Percentiles rank a stretch among this genome's conserved stretches.
Evolutionary conservation across 2,797 vertebrate species (phyloP).

Genomic region (Cygnus olor): DNA sequence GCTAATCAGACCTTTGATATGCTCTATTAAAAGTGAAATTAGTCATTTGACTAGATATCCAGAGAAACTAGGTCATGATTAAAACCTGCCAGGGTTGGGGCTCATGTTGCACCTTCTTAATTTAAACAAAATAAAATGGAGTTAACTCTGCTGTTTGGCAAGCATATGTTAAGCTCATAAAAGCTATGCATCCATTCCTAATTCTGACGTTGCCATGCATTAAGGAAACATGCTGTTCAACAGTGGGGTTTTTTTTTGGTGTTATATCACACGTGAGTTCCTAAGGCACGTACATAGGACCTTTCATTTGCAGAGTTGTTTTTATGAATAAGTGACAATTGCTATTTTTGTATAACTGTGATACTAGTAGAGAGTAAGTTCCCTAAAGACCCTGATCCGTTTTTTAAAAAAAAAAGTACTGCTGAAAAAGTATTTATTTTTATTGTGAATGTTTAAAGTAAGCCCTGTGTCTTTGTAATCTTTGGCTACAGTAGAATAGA

Average conservation of each 20-base stretch:
- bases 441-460: background rate
- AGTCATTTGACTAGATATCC: background rate
- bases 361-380: background rate
- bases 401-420: background rate
- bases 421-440: background rate
- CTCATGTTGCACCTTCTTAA: background rate
- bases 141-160: background rate
- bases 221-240: background rate
- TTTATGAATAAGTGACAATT: background rate
- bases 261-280: background rate
- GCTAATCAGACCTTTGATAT: background rate
- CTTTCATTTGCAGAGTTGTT: background rate
- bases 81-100: background rate
- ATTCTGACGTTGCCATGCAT: background rate
- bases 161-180: background rate
- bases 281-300: background rate
- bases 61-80: background rate
- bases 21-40: background rate
- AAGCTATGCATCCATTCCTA: background rate
- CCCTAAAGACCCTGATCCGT: background rate
- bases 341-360: background rate
- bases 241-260: background rate
- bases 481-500: background rate
- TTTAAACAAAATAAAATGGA: background rate
- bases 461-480: background rate